Evolutionary conservation across 2,888 invertebrate genomes (phyloP).

Genomic region (Brenthis daphne): DNA sequence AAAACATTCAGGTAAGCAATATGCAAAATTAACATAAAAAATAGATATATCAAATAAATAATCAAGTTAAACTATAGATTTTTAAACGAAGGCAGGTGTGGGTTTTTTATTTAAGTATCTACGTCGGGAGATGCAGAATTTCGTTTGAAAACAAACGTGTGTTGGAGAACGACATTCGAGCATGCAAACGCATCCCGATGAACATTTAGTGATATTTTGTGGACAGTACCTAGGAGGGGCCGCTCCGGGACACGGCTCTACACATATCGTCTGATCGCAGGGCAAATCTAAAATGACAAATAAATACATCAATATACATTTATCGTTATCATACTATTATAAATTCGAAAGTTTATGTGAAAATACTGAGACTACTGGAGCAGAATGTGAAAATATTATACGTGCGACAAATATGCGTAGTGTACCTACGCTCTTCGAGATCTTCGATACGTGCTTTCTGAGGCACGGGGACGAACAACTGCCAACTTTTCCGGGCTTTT

Average conservation of each 20-base stretch:
- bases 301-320: neutral
- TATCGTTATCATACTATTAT: too few species aligned
- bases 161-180: slow-evolving; percentile 42
- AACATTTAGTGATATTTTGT: slow-evolving; percentile 44
- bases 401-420: too few species aligned
- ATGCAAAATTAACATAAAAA: neutral
- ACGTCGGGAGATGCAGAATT: slow-evolving; percentile 44
- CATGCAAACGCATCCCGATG: slow-evolving; percentile 52
- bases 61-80: neutral
- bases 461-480: too few species aligned
- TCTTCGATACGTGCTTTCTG: too few species aligned
- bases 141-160: slow-evolving; percentile 49
- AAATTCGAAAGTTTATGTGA: too few species aligned
- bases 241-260: slow-evolving; percentile 48
- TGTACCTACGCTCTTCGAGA: too few species aligned
- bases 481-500: too few species aligned
- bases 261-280: slow-evolving; percentile 51
- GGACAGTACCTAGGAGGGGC: slow-evolving; percentile 53
- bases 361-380: too few species aligned
- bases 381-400: too few species aligned
- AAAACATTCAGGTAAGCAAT: neutral
- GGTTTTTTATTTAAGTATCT: slow-evolving; percentile 34
- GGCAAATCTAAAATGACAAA: slow-evolving; percentile 24
- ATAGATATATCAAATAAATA: neutral
- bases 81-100: slow-evolving; percentile 12